These are phyloP conservation scores for Prenolepis imparis DNA, from an alignment of 2,888 invertebrate species.

Conservation along the genomic window DNA sequence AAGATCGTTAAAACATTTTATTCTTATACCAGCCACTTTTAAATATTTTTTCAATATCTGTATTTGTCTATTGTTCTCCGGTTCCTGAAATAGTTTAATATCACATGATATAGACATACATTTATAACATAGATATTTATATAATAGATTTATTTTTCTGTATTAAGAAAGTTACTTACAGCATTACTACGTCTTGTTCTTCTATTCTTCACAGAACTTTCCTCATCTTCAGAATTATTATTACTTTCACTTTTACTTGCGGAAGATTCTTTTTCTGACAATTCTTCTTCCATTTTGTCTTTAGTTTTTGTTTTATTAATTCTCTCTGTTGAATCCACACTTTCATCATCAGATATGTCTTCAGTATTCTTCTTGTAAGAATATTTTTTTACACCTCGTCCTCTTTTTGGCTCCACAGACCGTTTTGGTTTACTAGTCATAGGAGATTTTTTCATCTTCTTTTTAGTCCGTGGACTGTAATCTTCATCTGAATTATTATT, in stretches of 20 bases:
- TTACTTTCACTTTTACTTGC: conserved; percentile 67
- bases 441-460: conserved; percentile 74
- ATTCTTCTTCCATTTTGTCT: conserved; percentile 59
- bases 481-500: conserved; percentile 82
- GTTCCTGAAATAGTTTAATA: conserved; percentile 66
- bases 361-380: conserved; percentile 55
- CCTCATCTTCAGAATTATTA: conserved; percentile 62
- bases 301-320: conserved; percentile 27
- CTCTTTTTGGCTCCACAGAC: conserved; percentile 69
- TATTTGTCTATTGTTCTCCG: conserved; percentile 74
- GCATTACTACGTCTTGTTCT: conserved; percentile 21
- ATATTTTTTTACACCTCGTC: conserved; percentile 70
- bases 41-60: conserved; percentile 79
- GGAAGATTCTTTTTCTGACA: conserved; percentile 62
- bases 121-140: neutral
- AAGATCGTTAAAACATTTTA: conserved; percentile 78
- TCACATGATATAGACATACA: neutral
- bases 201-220: conserved; percentile 43
- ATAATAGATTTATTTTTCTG: conserved; percentile 10
- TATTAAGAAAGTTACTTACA: conserved; percentile 64
- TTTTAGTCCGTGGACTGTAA: conserved; percentile 80
- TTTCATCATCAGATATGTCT: conserved; percentile 57
- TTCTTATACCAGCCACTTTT: conserved; percentile 78
- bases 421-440: conserved; percentile 66
- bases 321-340: conserved; percentile 55